Evolutionary conservation across 2,888 invertebrate genomes (phyloP).

Genomic region (Coelopa pilipes): DNA sequence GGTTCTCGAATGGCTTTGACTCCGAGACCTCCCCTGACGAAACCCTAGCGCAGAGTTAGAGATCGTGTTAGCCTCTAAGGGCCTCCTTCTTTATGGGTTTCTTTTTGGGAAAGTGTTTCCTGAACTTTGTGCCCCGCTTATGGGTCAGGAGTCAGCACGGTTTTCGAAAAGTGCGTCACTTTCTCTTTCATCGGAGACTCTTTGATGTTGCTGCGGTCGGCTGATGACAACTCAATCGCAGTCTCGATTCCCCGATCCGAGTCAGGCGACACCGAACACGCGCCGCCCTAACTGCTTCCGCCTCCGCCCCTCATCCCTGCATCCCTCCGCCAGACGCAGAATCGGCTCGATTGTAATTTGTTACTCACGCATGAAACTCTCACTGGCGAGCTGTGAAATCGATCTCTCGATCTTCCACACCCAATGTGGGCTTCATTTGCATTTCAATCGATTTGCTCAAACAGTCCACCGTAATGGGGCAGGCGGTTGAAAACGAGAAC

Average conservation of each 20-base stretch:
- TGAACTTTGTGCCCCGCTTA: neutral
- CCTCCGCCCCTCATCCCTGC: too few relatives aligned
- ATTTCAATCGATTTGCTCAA: conserved; percentile 30
- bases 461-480: conserved; percentile 30
- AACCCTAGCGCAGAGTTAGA: neutral
- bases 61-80: neutral
- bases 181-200: conserved; percentile 1
- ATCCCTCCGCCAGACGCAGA: too few relatives aligned
- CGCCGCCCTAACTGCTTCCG: too few relatives aligned
- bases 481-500: too few relatives aligned
- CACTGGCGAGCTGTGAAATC: conserved; percentile 34
- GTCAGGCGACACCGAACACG: too few relatives aligned
- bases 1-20: neutral
- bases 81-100: neutral
- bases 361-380: conserved; percentile 53
- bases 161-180: neutral
- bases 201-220: neutral
- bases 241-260: too few relatives aligned
- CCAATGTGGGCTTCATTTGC: conserved; percentile 6
- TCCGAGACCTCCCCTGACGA: too few relatives aligned
- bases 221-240: neutral
- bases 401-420: neutral
- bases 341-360: conserved; percentile 48
- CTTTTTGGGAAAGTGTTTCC: neutral
- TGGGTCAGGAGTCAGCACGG: neutral